Conservation (phyloP, 2,113 vertebrate species). For the Amphilophus citrinellus region DNA sequence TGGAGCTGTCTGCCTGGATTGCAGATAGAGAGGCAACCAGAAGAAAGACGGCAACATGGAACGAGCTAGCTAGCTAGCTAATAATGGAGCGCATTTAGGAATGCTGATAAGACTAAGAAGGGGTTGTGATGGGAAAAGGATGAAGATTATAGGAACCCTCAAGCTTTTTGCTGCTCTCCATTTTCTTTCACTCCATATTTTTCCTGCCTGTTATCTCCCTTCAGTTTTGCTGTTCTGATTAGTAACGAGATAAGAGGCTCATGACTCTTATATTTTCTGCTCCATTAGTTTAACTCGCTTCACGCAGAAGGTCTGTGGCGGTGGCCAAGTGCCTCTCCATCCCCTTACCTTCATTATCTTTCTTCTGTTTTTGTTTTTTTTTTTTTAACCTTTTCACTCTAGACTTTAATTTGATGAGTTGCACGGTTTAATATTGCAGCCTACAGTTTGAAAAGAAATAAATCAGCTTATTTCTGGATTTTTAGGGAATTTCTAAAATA, state of each 20-base stretch:
- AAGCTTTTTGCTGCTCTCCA: constrained; percentile 37
- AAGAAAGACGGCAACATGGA: constrained; percentile 24
- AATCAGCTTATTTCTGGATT: constrained; percentile 5
- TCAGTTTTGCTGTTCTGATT: constrained; percentile 59
- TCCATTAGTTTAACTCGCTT: constrained; percentile 70
- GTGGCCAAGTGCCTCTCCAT: constrained; percentile 34
- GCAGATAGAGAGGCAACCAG: constrained; percentile 43
- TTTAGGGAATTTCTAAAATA: background rate
- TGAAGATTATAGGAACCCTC: constrained; percentile 52
- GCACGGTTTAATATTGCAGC: background rate
- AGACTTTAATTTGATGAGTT: background rate
- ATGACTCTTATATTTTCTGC: constrained; percentile 75
- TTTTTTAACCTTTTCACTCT: constrained; percentile 7
- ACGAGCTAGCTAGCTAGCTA: constrained; percentile 32
- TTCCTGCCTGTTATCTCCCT: constrained; percentile 33
- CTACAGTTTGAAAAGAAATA: background rate
- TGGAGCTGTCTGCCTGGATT: constrained; percentile 54
- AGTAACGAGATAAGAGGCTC: constrained; percentile 60
- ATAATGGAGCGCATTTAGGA: constrained; percentile 57
- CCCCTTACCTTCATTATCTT: constrained; percentile 13
- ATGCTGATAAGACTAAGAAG: constrained; percentile 58
- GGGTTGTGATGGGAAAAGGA: constrained; percentile 54
- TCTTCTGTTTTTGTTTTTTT: constrained; percentile 33
- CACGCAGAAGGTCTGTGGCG: constrained; percentile 37
- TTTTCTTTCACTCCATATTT: constrained; percentile 29